Conservation (phyloP, 2,888 invertebrate genomes). For the Eulithis prunata region DNA sequence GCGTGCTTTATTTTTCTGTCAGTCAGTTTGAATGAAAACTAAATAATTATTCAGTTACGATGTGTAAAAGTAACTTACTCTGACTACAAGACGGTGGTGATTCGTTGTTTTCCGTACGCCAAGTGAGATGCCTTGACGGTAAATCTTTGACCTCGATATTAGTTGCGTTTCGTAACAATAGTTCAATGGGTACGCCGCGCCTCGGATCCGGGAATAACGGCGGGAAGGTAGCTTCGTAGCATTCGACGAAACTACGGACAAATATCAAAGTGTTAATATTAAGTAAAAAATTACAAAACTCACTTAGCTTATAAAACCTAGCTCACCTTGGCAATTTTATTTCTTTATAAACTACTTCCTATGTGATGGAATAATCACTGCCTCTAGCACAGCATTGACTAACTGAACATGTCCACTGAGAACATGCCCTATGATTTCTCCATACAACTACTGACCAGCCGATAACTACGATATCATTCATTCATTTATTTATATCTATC, state of each 20-base stretch:
- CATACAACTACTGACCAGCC: too few relatives aligned
- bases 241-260: conserved; percentile 88
- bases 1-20: too few relatives aligned
- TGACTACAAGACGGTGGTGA: conserved; percentile 48
- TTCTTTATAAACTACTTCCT: too few relatives aligned
- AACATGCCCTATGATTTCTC: too few relatives aligned
- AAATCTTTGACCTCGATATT: conserved; percentile 84
- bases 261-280: conserved; percentile 1
- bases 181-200: conserved; percentile 93
- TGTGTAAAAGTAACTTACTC: conserved; percentile 52
- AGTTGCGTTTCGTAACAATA: conserved; percentile 93
- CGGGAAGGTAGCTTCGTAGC: conserved; percentile 91
- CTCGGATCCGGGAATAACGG: conserved; percentile 83
- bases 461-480: neutral
- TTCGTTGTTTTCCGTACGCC: conserved; percentile 47
- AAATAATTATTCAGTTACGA: too few relatives aligned
- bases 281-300: neutral
- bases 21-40: neutral
- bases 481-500: too few relatives aligned
- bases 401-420: too few relatives aligned
- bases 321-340: too few relatives aligned
- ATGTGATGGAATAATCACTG: too few relatives aligned
- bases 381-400: too few relatives aligned
- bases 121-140: conserved; percentile 70
- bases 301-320: too few relatives aligned